phyloP scores from a whole-genome alignment of 1,140 invertebrate species.

The Bombus cullumanus region DNA sequence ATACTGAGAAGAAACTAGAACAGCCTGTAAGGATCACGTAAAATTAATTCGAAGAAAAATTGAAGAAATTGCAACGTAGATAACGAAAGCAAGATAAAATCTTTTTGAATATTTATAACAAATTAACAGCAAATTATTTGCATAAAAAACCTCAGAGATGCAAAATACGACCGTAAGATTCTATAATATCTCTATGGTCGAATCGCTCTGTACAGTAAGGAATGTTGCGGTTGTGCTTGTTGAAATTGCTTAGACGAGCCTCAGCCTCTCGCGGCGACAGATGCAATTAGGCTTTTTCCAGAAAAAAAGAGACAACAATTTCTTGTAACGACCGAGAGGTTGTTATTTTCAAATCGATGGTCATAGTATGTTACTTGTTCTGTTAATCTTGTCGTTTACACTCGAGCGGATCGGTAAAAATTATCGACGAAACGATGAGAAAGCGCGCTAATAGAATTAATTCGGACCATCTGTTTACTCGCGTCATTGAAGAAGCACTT shows the following conservation, averaged over 20 bases:
- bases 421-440: slow-evolving; percentile 24
- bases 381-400: not conserved
- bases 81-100: not conserved
- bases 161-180: not conserved
- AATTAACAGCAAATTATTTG: not conserved
- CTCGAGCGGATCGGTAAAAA: not conserved
- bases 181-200: not conserved
- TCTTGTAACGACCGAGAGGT: not conserved
- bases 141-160: not conserved
- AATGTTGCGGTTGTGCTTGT: slow-evolving; percentile 10
- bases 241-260: slow-evolving; percentile 8
- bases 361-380: not conserved
- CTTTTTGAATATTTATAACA: not conserved
- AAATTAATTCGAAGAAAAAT: too few species aligned
- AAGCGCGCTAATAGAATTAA: slow-evolving; percentile 37
- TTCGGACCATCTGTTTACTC: slow-evolving; percentile 31
- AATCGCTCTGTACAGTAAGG: not conserved
- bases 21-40: too few species aligned
- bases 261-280: not conserved
- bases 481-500: slow-evolving; percentile 10
- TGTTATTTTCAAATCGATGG: slow-evolving; percentile 6
- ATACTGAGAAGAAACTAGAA: too few species aligned
- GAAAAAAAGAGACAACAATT: not conserved
- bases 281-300: not conserved
- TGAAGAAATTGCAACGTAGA: too few species aligned